phyloP scores from a whole-genome alignment of 1,140 invertebrate genomes.

The Drosophila chauvacae region DNA sequence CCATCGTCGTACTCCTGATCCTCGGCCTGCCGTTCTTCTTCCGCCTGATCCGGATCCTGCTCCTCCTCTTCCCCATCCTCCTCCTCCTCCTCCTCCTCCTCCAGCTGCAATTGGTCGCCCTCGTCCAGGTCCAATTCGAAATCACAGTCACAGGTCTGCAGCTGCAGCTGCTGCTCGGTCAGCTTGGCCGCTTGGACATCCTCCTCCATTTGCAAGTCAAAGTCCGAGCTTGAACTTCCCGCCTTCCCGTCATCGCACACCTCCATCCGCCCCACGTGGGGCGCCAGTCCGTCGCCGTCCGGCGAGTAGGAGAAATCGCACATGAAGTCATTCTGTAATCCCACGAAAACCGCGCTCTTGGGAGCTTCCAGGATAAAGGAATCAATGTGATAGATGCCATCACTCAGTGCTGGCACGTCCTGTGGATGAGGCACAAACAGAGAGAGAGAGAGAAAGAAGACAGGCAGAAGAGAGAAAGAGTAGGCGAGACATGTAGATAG shows the following conservation, averaged over 20 bases:
- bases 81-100: slow-evolving; percentile 4
- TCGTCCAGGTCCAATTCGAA: slow-evolving; percentile 46
- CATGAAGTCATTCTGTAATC: slow-evolving; percentile 77
- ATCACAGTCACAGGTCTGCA: slow-evolving; percentile 55
- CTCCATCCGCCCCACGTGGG: slow-evolving; percentile 4
- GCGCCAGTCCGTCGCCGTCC: slow-evolving; percentile 27
- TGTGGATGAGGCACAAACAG: slow-evolving; percentile 76
- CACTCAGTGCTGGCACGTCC: slow-evolving; percentile 73
- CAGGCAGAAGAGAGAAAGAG: slow-evolving; percentile 54
- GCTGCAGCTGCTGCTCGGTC: slow-evolving; percentile 6
- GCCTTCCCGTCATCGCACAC: slow-evolving; percentile 4
- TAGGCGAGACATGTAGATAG: slow-evolving; percentile 40
- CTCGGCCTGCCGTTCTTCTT: slow-evolving; percentile 15
- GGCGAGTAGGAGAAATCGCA: slow-evolving; percentile 65
- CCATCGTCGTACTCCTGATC: slow-evolving; percentile 72
- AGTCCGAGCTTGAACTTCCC: slow-evolving; percentile 25
- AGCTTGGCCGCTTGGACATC: slow-evolving; percentile 4
- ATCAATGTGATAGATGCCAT: slow-evolving; percentile 83
- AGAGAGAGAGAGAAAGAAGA: slow-evolving; percentile 36
- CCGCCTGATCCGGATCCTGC: slow-evolving; percentile 2
- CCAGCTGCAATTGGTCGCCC: background rate
- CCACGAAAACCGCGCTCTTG: slow-evolving; percentile 83
- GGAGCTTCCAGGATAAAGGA: slow-evolving; percentile 80
- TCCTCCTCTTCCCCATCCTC: background rate
- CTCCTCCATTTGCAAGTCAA: slow-evolving; percentile 22